Evolutionary conservation across 2,113 vertebrate species (phyloP).

Genomic region (Geococcyx californianus): DNA sequence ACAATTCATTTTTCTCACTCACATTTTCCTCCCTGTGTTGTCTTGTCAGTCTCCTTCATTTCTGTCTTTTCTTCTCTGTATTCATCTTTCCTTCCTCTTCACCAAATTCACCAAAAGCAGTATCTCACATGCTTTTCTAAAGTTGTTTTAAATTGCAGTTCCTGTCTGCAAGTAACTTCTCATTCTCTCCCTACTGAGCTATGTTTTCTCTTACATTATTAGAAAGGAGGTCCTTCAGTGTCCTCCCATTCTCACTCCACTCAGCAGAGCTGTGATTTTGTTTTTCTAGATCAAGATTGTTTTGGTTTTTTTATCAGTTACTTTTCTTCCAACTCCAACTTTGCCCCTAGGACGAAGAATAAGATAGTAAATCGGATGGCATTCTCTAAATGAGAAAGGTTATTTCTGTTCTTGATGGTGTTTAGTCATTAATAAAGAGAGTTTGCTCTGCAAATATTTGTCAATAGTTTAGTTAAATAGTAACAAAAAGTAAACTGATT

Average conservation of each 20-base stretch:
- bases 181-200: neutral
- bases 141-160: neutral
- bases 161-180: neutral
- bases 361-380: neutral
- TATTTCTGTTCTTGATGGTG: constrained; percentile 8
- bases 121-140: neutral
- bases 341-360: neutral
- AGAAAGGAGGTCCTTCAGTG: neutral
- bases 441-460: constrained; percentile 52
- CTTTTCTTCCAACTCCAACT: neutral
- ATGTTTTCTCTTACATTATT: neutral
- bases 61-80: neutral
- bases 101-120: neutral
- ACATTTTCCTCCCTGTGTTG: neutral
- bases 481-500: constrained; percentile 29
- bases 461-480: constrained; percentile 46
- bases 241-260: neutral
- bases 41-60: neutral
- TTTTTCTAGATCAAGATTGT: neutral
- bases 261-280: neutral
- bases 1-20: neutral
- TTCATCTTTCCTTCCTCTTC: neutral
- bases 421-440: constrained; percentile 46
- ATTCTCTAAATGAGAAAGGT: constrained; percentile 6
- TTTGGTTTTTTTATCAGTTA: neutral